phyloP scores from a whole-genome alignment of 2,797 vertebrate genomes.

The Tapirus indicus region DNA sequence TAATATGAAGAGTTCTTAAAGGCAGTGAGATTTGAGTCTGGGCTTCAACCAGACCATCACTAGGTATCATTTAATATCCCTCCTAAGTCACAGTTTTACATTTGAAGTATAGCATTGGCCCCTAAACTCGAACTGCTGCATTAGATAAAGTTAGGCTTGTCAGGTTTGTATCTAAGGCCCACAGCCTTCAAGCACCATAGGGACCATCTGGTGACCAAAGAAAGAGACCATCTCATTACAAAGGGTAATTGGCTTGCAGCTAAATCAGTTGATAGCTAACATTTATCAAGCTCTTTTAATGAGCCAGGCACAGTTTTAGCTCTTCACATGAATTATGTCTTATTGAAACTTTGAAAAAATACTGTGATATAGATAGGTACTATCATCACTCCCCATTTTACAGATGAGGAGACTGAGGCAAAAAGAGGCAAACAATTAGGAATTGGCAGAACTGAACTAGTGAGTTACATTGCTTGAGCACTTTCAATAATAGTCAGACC shows the following conservation, averaged over 20 bases:
- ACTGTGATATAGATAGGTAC: not conserved
- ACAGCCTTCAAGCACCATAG: slow-evolving; percentile 42
- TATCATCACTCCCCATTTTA: slow-evolving; percentile 1
- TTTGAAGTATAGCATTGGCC: slow-evolving; percentile 37
- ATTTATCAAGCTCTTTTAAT: slow-evolving; percentile 57
- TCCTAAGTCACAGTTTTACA: slow-evolving; percentile 44
- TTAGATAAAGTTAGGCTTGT: slow-evolving; percentile 64
- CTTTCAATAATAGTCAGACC: not conserved
- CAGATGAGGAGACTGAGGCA: slow-evolving; percentile 26
- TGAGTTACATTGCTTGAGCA: not conserved
- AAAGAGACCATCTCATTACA: slow-evolving; percentile 71
- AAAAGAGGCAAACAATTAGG: slow-evolving; percentile 14
- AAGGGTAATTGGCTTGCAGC: slow-evolving; percentile 71
- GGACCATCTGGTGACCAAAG: slow-evolving; percentile 79
- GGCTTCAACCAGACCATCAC: slow-evolving; percentile 3
- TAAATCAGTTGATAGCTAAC: slow-evolving; percentile 51
- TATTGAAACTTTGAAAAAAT: slow-evolving; percentile 31
- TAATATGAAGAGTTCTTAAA: slow-evolving; percentile 31
- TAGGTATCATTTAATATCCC: slow-evolving; percentile 62
- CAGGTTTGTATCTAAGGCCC: slow-evolving; percentile 59
- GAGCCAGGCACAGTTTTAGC: not conserved
- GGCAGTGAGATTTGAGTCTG: slow-evolving; percentile 43
- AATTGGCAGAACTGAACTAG: not conserved
- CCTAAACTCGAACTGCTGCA: slow-evolving; percentile 27
- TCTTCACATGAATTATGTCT: slow-evolving; percentile 9